These are phyloP conservation scores for Styela plicata DNA, from an alignment of 23 tunicate species.

Conservation along the genomic window DNA sequence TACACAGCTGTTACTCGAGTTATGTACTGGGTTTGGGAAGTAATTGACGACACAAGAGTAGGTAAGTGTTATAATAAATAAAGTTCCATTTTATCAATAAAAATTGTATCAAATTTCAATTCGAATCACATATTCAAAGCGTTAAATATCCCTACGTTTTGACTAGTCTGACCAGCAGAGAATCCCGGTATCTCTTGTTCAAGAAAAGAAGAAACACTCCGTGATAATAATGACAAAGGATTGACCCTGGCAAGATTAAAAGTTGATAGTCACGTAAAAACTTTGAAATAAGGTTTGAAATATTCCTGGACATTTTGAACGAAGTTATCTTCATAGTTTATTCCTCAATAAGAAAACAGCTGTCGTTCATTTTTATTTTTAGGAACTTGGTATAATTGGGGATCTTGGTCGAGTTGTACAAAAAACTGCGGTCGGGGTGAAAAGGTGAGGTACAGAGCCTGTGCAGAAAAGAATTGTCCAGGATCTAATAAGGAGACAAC, in stretches of 20 bases:
- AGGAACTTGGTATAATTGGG: conserved; percentile 29
- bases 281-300: no score
- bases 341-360: no score
- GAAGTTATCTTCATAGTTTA: no score
- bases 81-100: no score
- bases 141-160: background rate
- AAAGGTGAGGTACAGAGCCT: background rate
- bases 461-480: conserved; percentile 14
- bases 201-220: background rate
- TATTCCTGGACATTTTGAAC: no score
- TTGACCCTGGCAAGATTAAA: no score
- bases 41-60: background rate
- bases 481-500: background rate
- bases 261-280: no score
- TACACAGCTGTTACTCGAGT: background rate
- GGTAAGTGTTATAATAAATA: no score
- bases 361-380: no score
- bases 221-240: background rate
- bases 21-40: background rate
- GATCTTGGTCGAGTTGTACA: conserved; percentile 1
- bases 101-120: background rate
- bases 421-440: conserved; percentile 14
- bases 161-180: no score
- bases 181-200: background rate
- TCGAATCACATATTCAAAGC: background rate